These are phyloP conservation scores for Leptocoma aspasia DNA, from an alignment of 2,113 vertebrate genomes.

Conservation along the genomic window DNA sequence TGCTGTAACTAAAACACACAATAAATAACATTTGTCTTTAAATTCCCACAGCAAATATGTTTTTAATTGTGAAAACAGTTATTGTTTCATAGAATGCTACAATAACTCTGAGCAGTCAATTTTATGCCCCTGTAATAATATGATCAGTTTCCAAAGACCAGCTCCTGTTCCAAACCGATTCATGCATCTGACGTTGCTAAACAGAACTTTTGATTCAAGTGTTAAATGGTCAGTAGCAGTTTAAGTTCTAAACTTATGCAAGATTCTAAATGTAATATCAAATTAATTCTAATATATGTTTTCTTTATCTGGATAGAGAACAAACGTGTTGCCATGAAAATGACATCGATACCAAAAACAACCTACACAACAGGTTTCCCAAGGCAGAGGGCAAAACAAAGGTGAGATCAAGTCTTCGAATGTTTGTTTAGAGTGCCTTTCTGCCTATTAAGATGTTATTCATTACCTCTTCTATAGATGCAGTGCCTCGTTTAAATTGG, in stretches of 20 bases:
- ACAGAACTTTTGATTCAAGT: neutral
- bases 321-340: neutral
- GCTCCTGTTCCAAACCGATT: neutral
- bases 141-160: neutral
- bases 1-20: neutral
- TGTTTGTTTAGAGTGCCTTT: constrained; percentile 30
- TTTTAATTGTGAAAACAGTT: neutral
- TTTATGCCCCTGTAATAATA: neutral
- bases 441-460: constrained; percentile 49
- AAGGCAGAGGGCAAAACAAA: neutral
- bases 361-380: neutral
- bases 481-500: constrained; percentile 33
- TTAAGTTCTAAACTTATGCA: neutral
- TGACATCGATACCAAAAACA: constrained; percentile 2
- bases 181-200: neutral
- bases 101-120: neutral
- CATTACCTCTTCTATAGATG: constrained; percentile 17
- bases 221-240: neutral
- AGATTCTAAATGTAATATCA: neutral
- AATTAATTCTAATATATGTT: neutral
- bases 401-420: neutral
- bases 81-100: neutral
- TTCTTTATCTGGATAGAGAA: neutral
- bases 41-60: neutral
- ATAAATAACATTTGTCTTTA: neutral